Conservation (phyloP, 2,888 invertebrate genomes). For the Melipona bicolor region DNA sequence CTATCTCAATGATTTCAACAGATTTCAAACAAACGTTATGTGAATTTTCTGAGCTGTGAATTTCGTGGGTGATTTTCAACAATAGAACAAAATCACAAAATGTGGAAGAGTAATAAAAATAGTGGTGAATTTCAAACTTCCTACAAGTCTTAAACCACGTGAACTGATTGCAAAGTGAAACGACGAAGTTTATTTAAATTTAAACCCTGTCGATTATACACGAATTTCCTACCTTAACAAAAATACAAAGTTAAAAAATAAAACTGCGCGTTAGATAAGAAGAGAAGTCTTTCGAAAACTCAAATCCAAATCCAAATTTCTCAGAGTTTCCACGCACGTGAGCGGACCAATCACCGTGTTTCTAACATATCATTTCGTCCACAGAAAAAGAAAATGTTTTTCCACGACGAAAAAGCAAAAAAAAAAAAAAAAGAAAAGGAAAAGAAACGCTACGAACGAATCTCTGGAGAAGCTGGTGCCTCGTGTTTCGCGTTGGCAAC, state of each 20-base stretch:
- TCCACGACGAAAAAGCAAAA: background rate
- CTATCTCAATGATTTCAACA: too few relatives aligned
- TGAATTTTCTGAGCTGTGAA: background rate
- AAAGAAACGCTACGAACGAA: background rate
- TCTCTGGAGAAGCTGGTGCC: constrained; percentile 7
- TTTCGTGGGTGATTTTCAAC: background rate
- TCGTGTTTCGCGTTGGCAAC: constrained; percentile 19
- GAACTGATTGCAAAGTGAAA: too few relatives aligned
- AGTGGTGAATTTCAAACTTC: too few relatives aligned
- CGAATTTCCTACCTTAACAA: too few relatives aligned
- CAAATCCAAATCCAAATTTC: too few relatives aligned
- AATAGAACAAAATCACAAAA: background rate
- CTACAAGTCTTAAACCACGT: too few relatives aligned
- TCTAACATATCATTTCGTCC: constrained; percentile 5
- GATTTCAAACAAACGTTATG: too few relatives aligned
- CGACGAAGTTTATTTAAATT: too few relatives aligned
- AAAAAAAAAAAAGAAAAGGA: background rate
- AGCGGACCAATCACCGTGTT: constrained; percentile 46
- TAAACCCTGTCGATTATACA: too few relatives aligned
- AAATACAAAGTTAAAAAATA: constrained; percentile 22
- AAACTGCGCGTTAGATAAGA: background rate
- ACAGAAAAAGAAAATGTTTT: background rate
- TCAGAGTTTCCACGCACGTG: constrained; percentile 30
- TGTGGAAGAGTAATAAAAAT: too few relatives aligned
- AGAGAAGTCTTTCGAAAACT: background rate